phyloP scores from a whole-genome alignment of 2,797 vertebrate species.

The Todus mexicanus region DNA sequence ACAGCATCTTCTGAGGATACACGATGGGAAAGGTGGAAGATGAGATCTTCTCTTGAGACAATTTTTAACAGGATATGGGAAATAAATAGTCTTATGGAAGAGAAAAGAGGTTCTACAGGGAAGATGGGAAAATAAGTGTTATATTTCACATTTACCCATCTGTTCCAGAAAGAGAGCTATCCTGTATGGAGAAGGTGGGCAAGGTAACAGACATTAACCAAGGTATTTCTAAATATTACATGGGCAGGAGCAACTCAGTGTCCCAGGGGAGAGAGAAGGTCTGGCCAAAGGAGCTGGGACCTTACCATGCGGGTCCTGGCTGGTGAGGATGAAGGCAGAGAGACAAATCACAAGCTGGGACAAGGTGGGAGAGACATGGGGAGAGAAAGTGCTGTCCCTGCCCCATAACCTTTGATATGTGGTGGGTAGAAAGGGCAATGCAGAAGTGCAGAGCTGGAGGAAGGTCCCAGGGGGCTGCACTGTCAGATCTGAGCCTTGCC shows the following conservation, averaged over 20 bases:
- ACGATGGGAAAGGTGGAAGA: neutral
- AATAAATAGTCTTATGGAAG: neutral
- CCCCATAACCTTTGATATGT: neutral
- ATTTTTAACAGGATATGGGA: neutral
- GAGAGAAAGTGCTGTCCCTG: neutral
- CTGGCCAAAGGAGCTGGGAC: neutral
- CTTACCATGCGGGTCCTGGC: neutral
- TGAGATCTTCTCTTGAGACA: neutral
- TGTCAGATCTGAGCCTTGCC: neutral
- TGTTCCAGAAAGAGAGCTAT: neutral
- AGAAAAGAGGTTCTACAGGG: neutral
- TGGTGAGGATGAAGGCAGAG: neutral
- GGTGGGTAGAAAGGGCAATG: neutral
- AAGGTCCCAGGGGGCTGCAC: neutral
- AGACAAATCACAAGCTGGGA: neutral
- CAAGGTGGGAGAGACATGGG: neutral
- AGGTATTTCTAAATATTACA: neutral
- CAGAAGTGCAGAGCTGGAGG: neutral
- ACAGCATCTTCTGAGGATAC: neutral
- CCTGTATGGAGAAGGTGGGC: neutral
- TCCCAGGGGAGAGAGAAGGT: neutral
- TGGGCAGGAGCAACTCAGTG: neutral
- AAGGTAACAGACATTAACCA: neutral
- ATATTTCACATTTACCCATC: neutral
- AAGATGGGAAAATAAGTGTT: neutral